phyloP scores from a whole-genome alignment of 2,888 invertebrate genomes.

The Drosophila greeni region DNA sequence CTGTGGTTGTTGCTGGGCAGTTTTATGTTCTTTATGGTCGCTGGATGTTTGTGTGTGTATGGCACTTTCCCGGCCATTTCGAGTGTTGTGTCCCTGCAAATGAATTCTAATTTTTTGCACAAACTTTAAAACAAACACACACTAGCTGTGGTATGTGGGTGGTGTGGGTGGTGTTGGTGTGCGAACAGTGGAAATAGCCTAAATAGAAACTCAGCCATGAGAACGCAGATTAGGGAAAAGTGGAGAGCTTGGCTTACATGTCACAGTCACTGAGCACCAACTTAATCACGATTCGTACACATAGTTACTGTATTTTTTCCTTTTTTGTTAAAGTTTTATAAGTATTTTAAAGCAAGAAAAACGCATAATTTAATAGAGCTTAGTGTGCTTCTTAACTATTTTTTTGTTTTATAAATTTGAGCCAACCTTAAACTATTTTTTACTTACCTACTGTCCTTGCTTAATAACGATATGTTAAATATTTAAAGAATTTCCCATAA shows the following conservation, averaged over 20 bases:
- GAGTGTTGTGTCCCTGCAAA: slow-evolving; percentile 59
- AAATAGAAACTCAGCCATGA: slow-evolving; percentile 36
- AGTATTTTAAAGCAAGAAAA: not conserved
- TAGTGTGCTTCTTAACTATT: not conserved
- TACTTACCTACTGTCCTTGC: not conserved
- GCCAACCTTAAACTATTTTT: not conserved
- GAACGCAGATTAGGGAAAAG: slow-evolving; percentile 30
- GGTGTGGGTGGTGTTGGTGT: not conserved
- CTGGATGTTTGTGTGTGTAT: slow-evolving; percentile 3
- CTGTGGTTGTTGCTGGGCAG: slow-evolving; percentile 45
- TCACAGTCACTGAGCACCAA: slow-evolving; percentile 11
- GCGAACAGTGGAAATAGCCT: slow-evolving; percentile 31
- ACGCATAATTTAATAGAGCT: too few relatives aligned
- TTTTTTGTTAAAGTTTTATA: too few relatives aligned
- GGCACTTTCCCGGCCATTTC: slow-evolving; percentile 40
- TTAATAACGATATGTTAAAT: not conserved
- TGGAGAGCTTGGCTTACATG: slow-evolving; percentile 12
- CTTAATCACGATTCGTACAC: not conserved
- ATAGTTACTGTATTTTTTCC: not conserved
- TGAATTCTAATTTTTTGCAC: slow-evolving; percentile 68
- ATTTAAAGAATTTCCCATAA: not conserved
- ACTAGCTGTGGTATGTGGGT: not conserved
- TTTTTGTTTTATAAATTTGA: too few relatives aligned
- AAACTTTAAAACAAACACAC: slow-evolving; percentile 55
- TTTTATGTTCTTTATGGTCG: slow-evolving; percentile 41